Evolutionary conservation across 2,113 vertebrate species (phyloP).

Genomic region (Chaetura pelagica): DNA sequence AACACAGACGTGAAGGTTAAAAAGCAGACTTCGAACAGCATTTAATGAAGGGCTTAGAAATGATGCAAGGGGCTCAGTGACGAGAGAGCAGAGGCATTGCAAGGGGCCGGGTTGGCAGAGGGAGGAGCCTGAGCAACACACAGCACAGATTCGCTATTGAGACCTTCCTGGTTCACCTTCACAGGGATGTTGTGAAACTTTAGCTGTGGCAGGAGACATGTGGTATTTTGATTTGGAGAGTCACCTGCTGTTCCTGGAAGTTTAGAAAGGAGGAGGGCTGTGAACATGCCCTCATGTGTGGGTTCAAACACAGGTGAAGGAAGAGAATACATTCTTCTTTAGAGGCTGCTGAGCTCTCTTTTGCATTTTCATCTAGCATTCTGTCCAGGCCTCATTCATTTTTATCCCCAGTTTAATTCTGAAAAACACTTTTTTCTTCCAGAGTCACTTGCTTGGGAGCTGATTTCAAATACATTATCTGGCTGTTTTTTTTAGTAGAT

Average conservation of each 20-base stretch:
- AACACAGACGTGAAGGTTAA: slow-evolving; percentile 47
- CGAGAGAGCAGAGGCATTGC: background rate
- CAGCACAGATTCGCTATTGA: background rate
- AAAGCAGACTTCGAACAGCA: slow-evolving; percentile 35
- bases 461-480: background rate
- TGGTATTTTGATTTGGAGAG: background rate
- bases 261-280: background rate
- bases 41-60: slow-evolving; percentile 43
- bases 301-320: background rate
- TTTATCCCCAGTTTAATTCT: background rate
- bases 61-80: background rate
- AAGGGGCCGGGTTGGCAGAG: background rate
- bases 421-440: background rate
- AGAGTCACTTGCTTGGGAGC: background rate
- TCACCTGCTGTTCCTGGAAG: background rate
- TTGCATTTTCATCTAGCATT: background rate
- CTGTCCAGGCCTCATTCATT: background rate
- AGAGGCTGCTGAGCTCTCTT: background rate
- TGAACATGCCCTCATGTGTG: background rate
- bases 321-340: background rate
- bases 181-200: background rate
- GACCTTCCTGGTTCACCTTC: background rate
- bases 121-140: background rate
- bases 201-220: background rate
- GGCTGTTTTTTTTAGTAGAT: background rate